Conservation (phyloP, 1,140 invertebrate genomes). For the Acromyrmex heyeri region DNA sequence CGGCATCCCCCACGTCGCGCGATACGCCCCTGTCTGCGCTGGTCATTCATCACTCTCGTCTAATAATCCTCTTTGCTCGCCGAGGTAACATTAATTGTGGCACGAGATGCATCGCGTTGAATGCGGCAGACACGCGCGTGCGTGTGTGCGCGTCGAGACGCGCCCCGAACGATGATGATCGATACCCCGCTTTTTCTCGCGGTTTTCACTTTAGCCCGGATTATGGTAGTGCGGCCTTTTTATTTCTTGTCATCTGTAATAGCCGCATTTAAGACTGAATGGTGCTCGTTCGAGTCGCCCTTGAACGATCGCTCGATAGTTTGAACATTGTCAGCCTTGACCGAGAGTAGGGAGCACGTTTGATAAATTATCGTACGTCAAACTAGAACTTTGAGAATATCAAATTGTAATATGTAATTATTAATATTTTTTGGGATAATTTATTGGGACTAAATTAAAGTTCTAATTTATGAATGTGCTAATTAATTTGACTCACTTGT, state of each 20-base stretch:
- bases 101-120: slow-evolving; percentile 58
- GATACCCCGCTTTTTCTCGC: slow-evolving; percentile 55
- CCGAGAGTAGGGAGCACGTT: slow-evolving; percentile 11
- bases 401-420: neutral
- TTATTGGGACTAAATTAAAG: neutral
- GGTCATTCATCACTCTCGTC: slow-evolving; percentile 78
- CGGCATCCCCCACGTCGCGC: slow-evolving; percentile 65
- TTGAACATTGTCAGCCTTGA: slow-evolving; percentile 13
- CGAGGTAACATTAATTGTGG: slow-evolving; percentile 72
- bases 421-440: neutral
- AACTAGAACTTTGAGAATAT: neutral
- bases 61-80: slow-evolving; percentile 77
- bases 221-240: slow-evolving; percentile 35
- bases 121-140: slow-evolving; percentile 26
- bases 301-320: slow-evolving; percentile 28
- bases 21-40: slow-evolving; percentile 56
- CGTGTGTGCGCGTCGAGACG: slow-evolving; percentile 37
- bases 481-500: neutral
- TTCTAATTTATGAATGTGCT: neutral
- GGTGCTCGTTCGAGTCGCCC: slow-evolving; percentile 23
- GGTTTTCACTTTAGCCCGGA: slow-evolving; percentile 56
- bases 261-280: slow-evolving; percentile 50
- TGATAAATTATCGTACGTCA: slow-evolving; percentile 44
- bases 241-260: slow-evolving; percentile 43
- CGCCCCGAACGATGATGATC: slow-evolving; percentile 57